These are phyloP conservation scores for Harpagifer antarcticus DNA, from an alignment of 2,797 vertebrate species.

Conservation along the genomic window DNA sequence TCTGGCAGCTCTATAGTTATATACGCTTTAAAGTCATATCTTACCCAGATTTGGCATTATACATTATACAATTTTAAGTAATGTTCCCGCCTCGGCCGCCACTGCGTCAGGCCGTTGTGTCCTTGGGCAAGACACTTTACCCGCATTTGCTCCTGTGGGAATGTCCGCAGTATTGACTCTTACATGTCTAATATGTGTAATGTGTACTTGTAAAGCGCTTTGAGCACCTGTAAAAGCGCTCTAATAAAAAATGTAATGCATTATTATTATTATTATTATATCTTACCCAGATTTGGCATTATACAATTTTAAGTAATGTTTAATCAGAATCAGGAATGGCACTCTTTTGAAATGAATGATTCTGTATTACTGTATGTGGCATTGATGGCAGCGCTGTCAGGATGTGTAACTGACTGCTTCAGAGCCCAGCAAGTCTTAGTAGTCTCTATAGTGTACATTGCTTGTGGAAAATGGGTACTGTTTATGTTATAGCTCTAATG, in stretches of 20 bases:
- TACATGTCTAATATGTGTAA: too few species aligned
- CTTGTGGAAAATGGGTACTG: background rate
- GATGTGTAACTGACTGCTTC: background rate
- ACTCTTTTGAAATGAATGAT: background rate
- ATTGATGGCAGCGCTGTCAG: background rate
- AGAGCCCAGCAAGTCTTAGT: background rate
- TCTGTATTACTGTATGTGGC: background rate
- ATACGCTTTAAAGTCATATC: background rate
- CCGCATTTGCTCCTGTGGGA: too few species aligned
- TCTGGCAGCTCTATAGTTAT: background rate
- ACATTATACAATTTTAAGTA: background rate
- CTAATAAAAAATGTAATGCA: too few species aligned
- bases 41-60: background rate
- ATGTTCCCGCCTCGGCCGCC: too few species aligned
- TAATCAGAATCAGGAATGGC: background rate
- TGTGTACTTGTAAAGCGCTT: too few species aligned
- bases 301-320: background rate
- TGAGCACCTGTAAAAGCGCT: too few species aligned
- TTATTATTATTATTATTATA: too few species aligned
- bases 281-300: background rate
- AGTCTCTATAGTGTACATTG: background rate
- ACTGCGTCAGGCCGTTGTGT: too few species aligned
- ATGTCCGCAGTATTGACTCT: too few species aligned
- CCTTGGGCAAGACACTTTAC: too few species aligned
- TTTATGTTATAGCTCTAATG: background rate